Base-by-base conservation (phyloP, 2,888 invertebrate species). In the Drosophila eohydei region DNA sequence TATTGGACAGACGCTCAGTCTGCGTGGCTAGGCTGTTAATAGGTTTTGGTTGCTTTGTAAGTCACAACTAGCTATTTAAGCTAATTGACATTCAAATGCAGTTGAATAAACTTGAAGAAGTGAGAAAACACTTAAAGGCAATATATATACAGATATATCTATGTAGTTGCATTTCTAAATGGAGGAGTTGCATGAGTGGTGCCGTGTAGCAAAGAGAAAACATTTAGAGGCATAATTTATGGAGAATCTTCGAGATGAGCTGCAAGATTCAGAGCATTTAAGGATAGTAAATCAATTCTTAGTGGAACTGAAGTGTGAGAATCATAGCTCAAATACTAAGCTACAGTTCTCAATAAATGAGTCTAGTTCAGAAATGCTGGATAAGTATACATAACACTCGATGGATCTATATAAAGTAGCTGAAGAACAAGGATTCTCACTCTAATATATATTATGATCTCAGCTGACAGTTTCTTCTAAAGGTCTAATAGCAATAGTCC, bases 61-160 rank as follows among this genome's bases (percentile, higher is more conserved):
- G 89, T 87, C 88, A 88, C 74, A 89, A 79, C 86, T 89, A 89
- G 74, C 85, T 74, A 86, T 86, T 89, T 85, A 88, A 71, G 72
- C 81, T 88, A 86, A 87, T 87, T 87, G 89, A 72, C 86, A 87
- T 87, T 89, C 86, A 83, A 89, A 89, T 88, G 81, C 88, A 85
- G 89, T 89, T 86, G 88, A 89, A 86, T 82, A 80, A 88, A 82
- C 74, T 76, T 60, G 36, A 55, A 66, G 40, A 60, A 50, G 57
- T 48, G 64, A 59, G 46, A 57, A 61, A 21, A 16, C 34, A 30
- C 51, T 28, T 26, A 3, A 6, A 21, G 40, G 8, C 26, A 36
- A 36, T 32, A 14, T 8, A 52, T 4, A 26, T 11, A 50, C 6
- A 34, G 4, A 38, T 38, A 14, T 14, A 38, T 38, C 12, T 14